phyloP scores from a whole-genome alignment of 2,113 vertebrate genomes.

The Isichthys henryi region DNA sequence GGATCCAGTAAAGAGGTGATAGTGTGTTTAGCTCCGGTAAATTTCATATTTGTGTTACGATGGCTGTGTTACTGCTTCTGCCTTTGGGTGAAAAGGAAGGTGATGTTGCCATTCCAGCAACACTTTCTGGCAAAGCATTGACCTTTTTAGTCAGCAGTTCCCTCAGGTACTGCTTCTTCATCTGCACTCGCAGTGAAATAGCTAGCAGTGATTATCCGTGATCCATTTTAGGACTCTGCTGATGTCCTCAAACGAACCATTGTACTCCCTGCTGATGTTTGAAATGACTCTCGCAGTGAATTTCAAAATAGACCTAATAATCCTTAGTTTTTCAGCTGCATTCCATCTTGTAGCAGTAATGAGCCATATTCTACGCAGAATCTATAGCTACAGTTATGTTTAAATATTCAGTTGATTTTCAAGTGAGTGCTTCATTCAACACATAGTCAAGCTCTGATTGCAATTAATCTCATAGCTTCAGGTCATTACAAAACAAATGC shows the following conservation, averaged over 20 bases:
- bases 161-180: neutral
- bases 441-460: neutral
- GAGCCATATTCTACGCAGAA: neutral
- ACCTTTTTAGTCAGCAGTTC: conserved; percentile 4
- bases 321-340: neutral
- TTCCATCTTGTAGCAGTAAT: neutral
- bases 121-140: conserved; percentile 3
- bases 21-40: neutral
- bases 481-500: neutral
- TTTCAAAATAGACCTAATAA: conserved; percentile 2
- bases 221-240: conserved; percentile 8
- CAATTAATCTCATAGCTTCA: neutral
- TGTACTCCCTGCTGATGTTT: neutral
- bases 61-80: neutral
- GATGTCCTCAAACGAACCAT: conserved; percentile 5
- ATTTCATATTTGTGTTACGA: neutral
- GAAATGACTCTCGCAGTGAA: neutral
- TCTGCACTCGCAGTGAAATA: neutral
- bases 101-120: neutral
- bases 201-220: conserved; percentile 5
- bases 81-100: neutral
- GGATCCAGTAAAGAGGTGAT: neutral
- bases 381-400: neutral
- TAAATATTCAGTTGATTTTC: neutral
- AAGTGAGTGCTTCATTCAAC: neutral